Evolutionary conservation across 2,113 vertebrate genomes (phyloP).

Genomic region (Melanostigma gelatinosum): DNA sequence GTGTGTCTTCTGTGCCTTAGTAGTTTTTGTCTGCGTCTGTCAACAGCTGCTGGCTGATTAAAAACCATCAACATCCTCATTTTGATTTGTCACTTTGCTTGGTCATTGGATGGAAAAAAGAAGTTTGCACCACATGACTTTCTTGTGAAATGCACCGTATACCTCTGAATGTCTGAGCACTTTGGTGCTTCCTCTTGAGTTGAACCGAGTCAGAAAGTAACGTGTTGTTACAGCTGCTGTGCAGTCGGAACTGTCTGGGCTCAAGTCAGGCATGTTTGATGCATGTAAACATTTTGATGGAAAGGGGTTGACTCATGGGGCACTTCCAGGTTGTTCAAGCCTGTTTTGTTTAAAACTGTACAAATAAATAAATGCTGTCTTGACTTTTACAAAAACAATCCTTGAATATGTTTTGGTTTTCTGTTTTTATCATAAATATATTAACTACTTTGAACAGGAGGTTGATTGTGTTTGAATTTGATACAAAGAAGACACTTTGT

Average conservation of each 20-base stretch:
- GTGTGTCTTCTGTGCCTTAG: slow-evolving; percentile 55
- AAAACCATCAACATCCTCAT: slow-evolving; percentile 53
- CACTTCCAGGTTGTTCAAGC: slow-evolving; percentile 8
- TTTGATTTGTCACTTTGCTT: slow-evolving; percentile 41
- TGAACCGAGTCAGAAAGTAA: slow-evolving; percentile 28
- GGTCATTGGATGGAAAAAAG: slow-evolving; percentile 21
- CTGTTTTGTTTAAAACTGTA: slow-evolving; percentile 35
- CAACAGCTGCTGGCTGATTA: slow-evolving; percentile 40
- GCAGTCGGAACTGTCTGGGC: not conserved
- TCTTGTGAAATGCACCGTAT: slow-evolving; percentile 50
- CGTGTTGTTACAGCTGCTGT: not conserved
- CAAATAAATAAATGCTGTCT: slow-evolving; percentile 41
- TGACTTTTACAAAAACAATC: slow-evolving; percentile 33
- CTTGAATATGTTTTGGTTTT: slow-evolving; percentile 21
- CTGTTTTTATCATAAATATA: slow-evolving; percentile 32
- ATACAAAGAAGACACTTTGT: not conserved
- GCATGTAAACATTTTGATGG: slow-evolving; percentile 14
- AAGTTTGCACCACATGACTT: not conserved
- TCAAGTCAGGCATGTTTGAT: slow-evolving; percentile 23
- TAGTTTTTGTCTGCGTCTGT: slow-evolving; percentile 44
- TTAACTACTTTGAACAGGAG: slow-evolving; percentile 5
- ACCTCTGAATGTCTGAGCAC: slow-evolving; percentile 67
- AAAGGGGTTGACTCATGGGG: slow-evolving; percentile 3
- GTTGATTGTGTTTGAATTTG: slow-evolving; percentile 2
- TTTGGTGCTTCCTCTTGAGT: slow-evolving; percentile 63